phyloP scores from a whole-genome alignment of 2,888 invertebrate genomes.

The Synergus japonicus region DNA sequence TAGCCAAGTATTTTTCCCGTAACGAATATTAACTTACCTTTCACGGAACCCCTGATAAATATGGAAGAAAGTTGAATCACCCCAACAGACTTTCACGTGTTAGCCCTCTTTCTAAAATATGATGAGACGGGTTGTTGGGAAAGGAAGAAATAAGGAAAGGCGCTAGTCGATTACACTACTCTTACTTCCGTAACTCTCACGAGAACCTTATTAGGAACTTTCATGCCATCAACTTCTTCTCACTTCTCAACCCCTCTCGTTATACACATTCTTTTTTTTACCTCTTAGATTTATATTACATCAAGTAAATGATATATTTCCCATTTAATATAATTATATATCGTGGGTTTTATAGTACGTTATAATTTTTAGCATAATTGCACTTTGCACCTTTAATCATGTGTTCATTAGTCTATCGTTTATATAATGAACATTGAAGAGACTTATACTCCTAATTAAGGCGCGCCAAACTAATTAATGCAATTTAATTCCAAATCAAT shows the following conservation, averaged over 20 bases:
- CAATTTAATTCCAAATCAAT: neutral
- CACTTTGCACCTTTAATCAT: neutral
- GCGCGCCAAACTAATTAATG: neutral
- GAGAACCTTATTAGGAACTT: conserved; percentile 67
- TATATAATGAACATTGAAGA: neutral
- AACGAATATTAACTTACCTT: conserved; percentile 65
- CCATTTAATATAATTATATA: neutral
- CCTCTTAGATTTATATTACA: neutral
- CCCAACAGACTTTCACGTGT: conserved; percentile 50
- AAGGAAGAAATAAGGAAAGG: conserved; percentile 62
- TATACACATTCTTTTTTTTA: conserved; percentile 22
- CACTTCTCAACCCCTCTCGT: neutral
- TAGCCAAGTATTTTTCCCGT: conserved; percentile 43
- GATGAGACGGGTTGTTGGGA: conserved; percentile 47
- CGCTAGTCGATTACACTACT: conserved; percentile 65
- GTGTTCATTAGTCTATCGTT: neutral
- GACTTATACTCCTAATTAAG: neutral
- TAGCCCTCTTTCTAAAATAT: conserved; percentile 52
- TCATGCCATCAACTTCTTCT: conserved; percentile 45
- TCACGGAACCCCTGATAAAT: conserved; percentile 62
- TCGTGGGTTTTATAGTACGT: neutral
- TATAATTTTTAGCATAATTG: neutral
- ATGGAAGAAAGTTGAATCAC: conserved; percentile 65
- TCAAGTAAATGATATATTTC: neutral
- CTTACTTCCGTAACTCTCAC: conserved; percentile 65